These are phyloP conservation scores for Egretta garzetta DNA, from an alignment of 2,113 vertebrate species.

Conservation along the genomic window DNA sequence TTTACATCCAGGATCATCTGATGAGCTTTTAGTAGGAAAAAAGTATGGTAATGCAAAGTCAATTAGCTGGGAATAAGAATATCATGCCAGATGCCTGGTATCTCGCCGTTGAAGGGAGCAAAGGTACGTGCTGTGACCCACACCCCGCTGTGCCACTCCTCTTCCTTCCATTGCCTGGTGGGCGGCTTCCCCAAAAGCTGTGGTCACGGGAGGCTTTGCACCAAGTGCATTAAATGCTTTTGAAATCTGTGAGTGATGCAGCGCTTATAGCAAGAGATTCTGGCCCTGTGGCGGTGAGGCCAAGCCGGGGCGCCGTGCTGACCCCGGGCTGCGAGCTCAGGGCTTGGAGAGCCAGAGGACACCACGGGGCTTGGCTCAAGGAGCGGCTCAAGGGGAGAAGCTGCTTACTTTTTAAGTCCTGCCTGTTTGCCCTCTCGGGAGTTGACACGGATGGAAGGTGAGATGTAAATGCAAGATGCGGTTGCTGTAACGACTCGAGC, in stretches of 20 bases:
- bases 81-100: rapidly evolving
- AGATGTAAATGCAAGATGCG: not conserved
- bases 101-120: not conserved
- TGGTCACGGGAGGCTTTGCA: rapidly evolving
- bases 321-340: rapidly evolving
- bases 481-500: not conserved
- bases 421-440: not conserved
- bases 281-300: not conserved
- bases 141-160: not conserved
- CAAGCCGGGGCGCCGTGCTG: rapidly evolving
- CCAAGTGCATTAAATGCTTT: not conserved
- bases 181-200: not conserved
- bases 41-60: not conserved
- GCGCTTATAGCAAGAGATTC: rapidly evolving
- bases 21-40: not conserved
- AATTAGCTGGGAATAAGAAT: not conserved
- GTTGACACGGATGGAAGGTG: not conserved
- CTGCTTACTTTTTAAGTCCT: not conserved
- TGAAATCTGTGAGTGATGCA: not conserved
- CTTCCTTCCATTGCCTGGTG: rapidly evolving
- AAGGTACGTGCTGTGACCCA: rapidly evolving
- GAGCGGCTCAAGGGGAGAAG: not conserved
- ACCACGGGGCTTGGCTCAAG: not conserved
- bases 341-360: not conserved
- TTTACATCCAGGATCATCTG: not conserved